A percentile compares a stretch with the other conserved stretches of the same genome.
Conservation (phyloP, 2,797 vertebrate genomes). For the Enteromius unitaeniatus region DNA sequence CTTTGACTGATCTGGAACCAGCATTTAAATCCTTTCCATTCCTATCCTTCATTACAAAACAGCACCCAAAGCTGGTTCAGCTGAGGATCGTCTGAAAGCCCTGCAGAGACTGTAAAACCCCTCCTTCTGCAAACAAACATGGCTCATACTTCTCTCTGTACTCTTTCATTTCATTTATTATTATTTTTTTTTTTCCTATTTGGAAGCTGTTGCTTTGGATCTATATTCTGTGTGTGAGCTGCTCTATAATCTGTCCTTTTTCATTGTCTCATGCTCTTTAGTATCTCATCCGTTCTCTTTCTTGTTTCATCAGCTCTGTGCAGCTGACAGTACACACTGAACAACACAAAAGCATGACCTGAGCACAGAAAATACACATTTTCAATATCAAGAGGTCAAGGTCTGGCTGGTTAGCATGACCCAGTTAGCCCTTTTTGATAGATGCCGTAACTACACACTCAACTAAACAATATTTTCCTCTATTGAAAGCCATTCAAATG, state of each 20-base stretch:
- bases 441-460: background rate
- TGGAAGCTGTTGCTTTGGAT: constrained; percentile 3
- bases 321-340: background rate
- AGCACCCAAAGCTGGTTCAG: constrained; percentile 44
- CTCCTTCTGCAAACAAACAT: constrained; percentile 21
- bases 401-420: constrained; percentile 5
- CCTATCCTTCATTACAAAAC: constrained; percentile 15
- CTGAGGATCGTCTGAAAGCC: constrained; percentile 31
- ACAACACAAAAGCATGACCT: background rate
- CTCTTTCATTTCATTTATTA: constrained; percentile 7
- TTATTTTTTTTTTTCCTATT: background rate
- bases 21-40: constrained; percentile 19
- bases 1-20: constrained; percentile 24
- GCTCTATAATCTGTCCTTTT: background rate
- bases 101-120: constrained; percentile 15
- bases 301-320: background rate
- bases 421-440: constrained; percentile 1
- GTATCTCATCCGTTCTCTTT: constrained; percentile 3
- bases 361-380: background rate
- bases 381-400: constrained; percentile 16
- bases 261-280: constrained; percentile 21
- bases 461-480: background rate
- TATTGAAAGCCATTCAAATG: background rate
- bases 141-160: background rate
- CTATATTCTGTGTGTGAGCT: background rate